Evolutionary conservation across 2,113 vertebrate genomes (phyloP).

Genomic region (Brachyistius frenatus): DNA sequence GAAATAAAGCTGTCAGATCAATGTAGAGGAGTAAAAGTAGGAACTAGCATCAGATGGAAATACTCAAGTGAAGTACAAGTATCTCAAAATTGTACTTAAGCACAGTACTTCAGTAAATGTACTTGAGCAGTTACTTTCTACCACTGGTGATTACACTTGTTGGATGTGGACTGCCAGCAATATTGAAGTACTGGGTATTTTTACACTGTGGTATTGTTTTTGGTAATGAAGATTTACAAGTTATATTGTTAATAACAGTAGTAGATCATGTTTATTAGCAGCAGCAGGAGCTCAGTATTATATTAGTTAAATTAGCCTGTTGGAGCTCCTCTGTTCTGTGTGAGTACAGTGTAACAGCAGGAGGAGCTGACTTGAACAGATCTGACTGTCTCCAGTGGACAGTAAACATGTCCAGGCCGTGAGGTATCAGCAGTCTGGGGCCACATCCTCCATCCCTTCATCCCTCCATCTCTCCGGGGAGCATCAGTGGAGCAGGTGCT

Average conservation of each 20-base stretch:
- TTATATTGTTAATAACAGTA: too few relatives aligned
- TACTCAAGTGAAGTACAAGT: too few relatives aligned
- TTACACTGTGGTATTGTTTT: background rate
- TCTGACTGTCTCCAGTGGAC: constrained; percentile 70
- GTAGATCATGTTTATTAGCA: background rate
- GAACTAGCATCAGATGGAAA: too few relatives aligned
- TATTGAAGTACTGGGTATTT: background rate
- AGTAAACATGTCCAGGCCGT: constrained; percentile 76
- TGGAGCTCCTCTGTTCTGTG: constrained; percentile 7
- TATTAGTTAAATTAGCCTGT: constrained; percentile 1
- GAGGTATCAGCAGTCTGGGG: constrained; percentile 72
- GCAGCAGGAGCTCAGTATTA: background rate
- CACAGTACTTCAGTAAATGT: too few relatives aligned
- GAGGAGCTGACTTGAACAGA: constrained; percentile 53
- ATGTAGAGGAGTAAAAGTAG: too few relatives aligned
- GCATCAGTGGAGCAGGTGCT: constrained; percentile 79
- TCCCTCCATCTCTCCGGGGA: constrained; percentile 74
- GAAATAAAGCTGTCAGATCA: too few relatives aligned
- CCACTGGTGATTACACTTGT: too few relatives aligned
- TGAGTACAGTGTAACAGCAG: constrained; percentile 38
- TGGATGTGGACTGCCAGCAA: too few relatives aligned
- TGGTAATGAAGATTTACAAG: too few relatives aligned
- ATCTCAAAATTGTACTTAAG: too few relatives aligned
- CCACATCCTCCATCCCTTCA: constrained; percentile 69
- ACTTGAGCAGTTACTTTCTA: too few relatives aligned